A percentile compares a stretch with the other conserved stretches of the same genome.
phyloP scores from a whole-genome alignment of 2,888 invertebrate genomes.

The Nyleta sp. region DNA sequence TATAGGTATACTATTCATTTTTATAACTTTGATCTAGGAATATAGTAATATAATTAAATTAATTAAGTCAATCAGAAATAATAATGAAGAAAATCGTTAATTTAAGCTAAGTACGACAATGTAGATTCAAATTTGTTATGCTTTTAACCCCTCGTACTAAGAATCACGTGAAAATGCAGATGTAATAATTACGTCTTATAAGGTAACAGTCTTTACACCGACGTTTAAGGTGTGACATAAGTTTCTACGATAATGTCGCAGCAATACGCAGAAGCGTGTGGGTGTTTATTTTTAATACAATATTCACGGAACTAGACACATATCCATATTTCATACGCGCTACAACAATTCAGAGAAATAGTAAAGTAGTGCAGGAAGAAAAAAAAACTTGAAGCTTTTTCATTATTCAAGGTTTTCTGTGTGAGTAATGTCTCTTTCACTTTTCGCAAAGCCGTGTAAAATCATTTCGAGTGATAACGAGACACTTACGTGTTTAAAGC shows the following conservation, averaged over 20 bases:
- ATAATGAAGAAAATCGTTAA: no score
- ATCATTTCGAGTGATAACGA: constrained; percentile 33
- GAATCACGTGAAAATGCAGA: no score
- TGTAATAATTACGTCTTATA: no score
- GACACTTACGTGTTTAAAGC: constrained; percentile 24
- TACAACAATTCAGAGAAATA: constrained; percentile 48
- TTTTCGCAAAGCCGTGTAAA: constrained; percentile 16
- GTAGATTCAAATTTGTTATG: no score
- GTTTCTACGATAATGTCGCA: background rate
- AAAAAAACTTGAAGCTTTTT: constrained; percentile 25
- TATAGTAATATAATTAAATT: no score
- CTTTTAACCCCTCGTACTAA: no score
- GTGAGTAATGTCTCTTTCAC: constrained; percentile 34
- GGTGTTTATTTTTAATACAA: constrained; percentile 30
- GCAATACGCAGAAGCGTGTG: background rate
- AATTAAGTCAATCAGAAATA: no score
- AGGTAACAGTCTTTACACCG: constrained; percentile 33
- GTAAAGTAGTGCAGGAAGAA: constrained; percentile 31
- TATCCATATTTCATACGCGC: constrained; percentile 31
- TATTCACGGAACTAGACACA: constrained; percentile 32
- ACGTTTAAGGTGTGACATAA: constrained; percentile 19
- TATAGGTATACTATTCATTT: no score
- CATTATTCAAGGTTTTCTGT: constrained; percentile 38
- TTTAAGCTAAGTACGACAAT: no score
- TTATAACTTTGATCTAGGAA: no score